Evolutionary conservation across 2,113 vertebrate genomes (phyloP).

Genomic region (Hemibagrus wyckioides): DNA sequence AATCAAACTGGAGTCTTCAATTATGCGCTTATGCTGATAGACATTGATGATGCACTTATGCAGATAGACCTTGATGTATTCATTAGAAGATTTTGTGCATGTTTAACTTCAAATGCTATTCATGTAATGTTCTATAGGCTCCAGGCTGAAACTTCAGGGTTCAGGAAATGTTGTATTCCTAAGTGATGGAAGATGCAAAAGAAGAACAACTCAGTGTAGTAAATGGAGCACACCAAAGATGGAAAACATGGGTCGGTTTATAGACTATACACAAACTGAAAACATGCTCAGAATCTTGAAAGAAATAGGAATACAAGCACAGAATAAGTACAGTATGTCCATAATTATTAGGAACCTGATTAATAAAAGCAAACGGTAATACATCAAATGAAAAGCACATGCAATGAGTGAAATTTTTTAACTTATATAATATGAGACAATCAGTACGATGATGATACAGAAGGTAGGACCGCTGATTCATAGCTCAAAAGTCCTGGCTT

Average conservation of each 20-base stretch:
- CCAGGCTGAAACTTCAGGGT: not conserved
- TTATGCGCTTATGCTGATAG: not conserved
- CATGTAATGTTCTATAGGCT: not conserved
- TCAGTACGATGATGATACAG: not conserved
- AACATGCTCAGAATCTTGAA: not conserved
- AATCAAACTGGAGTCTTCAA: not conserved
- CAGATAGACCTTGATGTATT: conserved; percentile 8
- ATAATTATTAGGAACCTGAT: not conserved
- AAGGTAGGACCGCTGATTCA: not conserved
- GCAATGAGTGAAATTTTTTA: not conserved
- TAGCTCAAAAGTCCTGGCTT: not conserved
- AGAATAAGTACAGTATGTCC: not conserved
- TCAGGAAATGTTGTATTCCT: not conserved
- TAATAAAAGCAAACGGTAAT: not conserved
- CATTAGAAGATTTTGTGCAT: not conserved
- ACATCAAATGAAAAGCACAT: not conserved
- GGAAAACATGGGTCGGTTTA: not conserved
- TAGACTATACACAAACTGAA: not conserved
- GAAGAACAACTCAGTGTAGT: not conserved
- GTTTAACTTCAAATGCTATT: not conserved
- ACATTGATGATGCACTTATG: not conserved
- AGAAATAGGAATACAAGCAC: not conserved
- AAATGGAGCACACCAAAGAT: not conserved
- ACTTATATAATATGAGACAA: not conserved
- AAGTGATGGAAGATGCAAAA: not conserved